phyloP scores from a whole-genome alignment of 1,140 invertebrate genomes.

The Diploscapter pachys region DNA sequence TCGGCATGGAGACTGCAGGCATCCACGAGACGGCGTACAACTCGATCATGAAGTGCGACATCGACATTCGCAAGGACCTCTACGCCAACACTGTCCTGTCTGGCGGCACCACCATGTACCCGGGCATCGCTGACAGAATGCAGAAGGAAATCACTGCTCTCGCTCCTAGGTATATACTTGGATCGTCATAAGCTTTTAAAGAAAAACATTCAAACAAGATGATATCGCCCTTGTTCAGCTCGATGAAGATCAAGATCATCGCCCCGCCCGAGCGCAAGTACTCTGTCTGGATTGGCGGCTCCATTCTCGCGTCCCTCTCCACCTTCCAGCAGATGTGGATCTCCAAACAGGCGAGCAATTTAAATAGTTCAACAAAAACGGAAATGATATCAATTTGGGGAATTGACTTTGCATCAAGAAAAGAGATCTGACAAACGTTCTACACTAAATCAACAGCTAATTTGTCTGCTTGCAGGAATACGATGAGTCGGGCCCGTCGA shows the following conservation, averaged over 20 bases:
- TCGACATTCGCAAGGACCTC: constrained; percentile 61
- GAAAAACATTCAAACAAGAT: neutral
- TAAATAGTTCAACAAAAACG: too few relatives aligned
- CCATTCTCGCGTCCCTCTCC: constrained; percentile 66
- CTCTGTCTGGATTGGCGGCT: constrained; percentile 66
- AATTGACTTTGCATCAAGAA: too few relatives aligned
- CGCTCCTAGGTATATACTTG: constrained; percentile 56
- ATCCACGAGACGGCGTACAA: constrained; percentile 60
- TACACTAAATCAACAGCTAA: too few relatives aligned
- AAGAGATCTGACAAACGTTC: too few relatives aligned
- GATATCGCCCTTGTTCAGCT: constrained; percentile 38
- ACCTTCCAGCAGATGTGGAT: constrained; percentile 63
- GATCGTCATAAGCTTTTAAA: neutral
- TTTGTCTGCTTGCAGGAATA: constrained; percentile 71
- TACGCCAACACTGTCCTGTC: constrained; percentile 62
- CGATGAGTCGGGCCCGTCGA: constrained; percentile 77
- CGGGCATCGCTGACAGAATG: constrained; percentile 63
- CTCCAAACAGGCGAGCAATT: constrained; percentile 22
- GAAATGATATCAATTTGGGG: too few relatives aligned
- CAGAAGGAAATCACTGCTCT: constrained; percentile 64
- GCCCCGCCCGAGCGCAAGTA: constrained; percentile 60
- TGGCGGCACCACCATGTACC: constrained; percentile 64
- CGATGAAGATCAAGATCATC: constrained; percentile 63
- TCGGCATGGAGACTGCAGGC: constrained; percentile 59
- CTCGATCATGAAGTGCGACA: constrained; percentile 61